These are phyloP conservation scores for Heliconius cydno DNA, from an alignment of 2,888 invertebrate genomes.

Conservation along the genomic window DNA sequence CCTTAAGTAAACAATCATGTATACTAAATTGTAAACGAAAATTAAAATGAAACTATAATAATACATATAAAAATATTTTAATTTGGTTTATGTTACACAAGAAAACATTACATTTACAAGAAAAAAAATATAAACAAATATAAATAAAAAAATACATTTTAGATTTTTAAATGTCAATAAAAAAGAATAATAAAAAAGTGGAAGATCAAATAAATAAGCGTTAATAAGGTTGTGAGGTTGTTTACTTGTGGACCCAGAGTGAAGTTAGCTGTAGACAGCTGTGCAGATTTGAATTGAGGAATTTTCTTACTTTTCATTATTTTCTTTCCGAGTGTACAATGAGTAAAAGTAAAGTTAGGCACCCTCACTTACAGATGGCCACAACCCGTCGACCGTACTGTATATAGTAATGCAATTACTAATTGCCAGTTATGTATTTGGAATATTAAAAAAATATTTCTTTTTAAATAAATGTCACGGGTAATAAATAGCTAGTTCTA, in stretches of 20 bases:
- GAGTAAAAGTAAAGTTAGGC: background rate
- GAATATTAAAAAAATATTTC: background rate
- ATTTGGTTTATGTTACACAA: no score
- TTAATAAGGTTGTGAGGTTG: slow-evolving; percentile 9
- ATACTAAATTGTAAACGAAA: no score
- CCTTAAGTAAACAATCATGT: background rate
- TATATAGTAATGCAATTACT: background rate
- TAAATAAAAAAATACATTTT: no score
- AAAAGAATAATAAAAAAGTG: background rate
- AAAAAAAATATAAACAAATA: no score
- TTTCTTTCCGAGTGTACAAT: background rate
- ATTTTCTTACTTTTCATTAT: background rate
- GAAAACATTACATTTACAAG: no score
- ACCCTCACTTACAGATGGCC: background rate
- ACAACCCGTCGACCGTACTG: background rate
- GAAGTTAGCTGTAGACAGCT: background rate
- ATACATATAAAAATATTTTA: no score
- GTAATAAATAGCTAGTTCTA: slow-evolving; percentile 31
- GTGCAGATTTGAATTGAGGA: background rate
- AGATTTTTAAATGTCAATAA: background rate
- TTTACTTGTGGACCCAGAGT: slow-evolving; percentile 7
- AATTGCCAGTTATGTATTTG: background rate
- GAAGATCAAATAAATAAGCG: background rate
- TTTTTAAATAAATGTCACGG: background rate
- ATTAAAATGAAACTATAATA: no score